Percentiles rank a stretch among this genome's conserved stretches.
These are phyloP conservation scores for Lepidiolamprologus cunningtoni DNA, from an alignment of 2,113 vertebrate genomes.

Conservation along the genomic window DNA sequence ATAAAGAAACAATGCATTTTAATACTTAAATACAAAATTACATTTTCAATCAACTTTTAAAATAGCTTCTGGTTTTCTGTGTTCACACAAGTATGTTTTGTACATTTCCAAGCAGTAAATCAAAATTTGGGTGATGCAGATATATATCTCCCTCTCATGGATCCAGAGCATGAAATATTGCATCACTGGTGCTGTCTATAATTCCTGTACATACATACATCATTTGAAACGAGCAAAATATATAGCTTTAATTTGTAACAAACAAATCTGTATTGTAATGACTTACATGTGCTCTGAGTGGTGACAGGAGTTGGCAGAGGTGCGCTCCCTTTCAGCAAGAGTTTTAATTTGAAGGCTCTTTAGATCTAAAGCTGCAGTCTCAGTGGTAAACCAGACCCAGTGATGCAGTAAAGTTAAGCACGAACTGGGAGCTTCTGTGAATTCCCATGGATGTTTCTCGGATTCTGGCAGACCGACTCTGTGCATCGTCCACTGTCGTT, in stretches of 20 bases:
- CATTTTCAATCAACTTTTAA: not conserved
- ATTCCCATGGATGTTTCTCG: conserved; percentile 82
- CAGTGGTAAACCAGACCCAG: conserved; percentile 21
- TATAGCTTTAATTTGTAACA: not conserved
- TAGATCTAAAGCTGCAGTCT: conserved; percentile 7
- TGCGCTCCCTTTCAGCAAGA: conserved; percentile 75
- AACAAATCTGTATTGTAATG: not conserved
- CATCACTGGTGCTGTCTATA: not conserved
- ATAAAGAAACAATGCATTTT: not conserved
- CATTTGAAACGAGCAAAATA: not conserved
- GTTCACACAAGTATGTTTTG: not conserved
- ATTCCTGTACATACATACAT: not conserved
- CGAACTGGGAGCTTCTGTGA: conserved; percentile 77
- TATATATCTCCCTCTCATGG: not conserved
- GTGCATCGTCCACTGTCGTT: conserved; percentile 79
- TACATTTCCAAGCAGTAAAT: not conserved
- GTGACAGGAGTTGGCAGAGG: conserved; percentile 72
- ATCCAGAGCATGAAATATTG: not conserved
- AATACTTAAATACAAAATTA: not conserved
- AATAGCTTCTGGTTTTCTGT: not conserved
- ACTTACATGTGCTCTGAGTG: conserved; percentile 77
- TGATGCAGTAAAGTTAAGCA: conserved; percentile 77
- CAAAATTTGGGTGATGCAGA: not conserved
- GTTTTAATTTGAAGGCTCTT: conserved; percentile 65
- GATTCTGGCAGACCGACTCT: conserved; percentile 72